These are phyloP conservation scores for Enteromius trimaculatus DNA, from an alignment of 2,797 vertebrate species.

Conservation along the genomic window DNA sequence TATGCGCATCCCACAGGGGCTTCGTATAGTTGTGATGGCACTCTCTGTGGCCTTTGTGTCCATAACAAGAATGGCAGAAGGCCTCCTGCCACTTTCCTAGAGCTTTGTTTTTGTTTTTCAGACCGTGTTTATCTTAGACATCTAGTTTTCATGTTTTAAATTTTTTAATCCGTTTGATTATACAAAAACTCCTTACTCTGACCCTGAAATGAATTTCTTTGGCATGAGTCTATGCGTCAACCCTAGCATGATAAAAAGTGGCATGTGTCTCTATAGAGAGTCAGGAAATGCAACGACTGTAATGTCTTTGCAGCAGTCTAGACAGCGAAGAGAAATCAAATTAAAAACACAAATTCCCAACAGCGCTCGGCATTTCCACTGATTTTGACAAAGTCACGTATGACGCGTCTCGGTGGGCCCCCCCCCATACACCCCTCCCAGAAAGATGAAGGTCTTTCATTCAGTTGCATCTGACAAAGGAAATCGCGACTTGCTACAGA, in stretches of 20 bases:
- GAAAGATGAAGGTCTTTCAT: slow-evolving; percentile 64
- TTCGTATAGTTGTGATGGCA: background rate
- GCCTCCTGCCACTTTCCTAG: background rate
- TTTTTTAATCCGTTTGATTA: background rate
- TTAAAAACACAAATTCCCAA: slow-evolving; percentile 63
- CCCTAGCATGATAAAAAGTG: slow-evolving; percentile 28
- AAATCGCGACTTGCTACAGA: slow-evolving; percentile 55
- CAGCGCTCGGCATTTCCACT: slow-evolving; percentile 48
- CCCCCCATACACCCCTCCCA: slow-evolving; percentile 34
- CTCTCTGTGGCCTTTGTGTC: background rate
- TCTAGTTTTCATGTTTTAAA: background rate
- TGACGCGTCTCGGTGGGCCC: slow-evolving; percentile 55
- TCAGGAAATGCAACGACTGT: slow-evolving; percentile 24
- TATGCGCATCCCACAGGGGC: slow-evolving; percentile 11
- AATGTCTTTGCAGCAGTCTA: slow-evolving; percentile 56
- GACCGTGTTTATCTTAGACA: background rate
- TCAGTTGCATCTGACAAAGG: slow-evolving; percentile 58
- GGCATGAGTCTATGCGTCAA: background rate
- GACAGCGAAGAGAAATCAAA: slow-evolving; percentile 59
- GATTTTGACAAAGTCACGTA: slow-evolving; percentile 57
- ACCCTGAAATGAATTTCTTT: slow-evolving; percentile 1
- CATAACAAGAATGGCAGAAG: slow-evolving; percentile 16
- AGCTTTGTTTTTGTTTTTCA: background rate
- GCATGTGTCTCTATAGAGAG: slow-evolving; percentile 47
- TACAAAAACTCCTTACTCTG: background rate